Percentiles rank a stretch among this genome's conserved stretches.
Evolutionary conservation across 2,797 vertebrate species (phyloP).

Genomic region (Steatocranus sp.): DNA sequence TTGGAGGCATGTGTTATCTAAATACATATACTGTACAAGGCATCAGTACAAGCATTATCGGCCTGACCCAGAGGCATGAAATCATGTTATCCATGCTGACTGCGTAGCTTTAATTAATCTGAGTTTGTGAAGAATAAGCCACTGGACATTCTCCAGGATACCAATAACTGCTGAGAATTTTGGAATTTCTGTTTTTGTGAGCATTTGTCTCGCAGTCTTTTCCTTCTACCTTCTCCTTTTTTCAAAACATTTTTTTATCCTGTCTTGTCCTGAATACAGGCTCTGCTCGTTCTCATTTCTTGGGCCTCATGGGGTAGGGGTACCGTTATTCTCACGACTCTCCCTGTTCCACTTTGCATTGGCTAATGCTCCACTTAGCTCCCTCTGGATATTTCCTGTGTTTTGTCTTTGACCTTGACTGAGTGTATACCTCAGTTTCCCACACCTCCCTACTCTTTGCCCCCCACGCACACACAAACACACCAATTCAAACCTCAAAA

Average conservation of each 20-base stretch:
- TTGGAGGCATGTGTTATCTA: neutral
- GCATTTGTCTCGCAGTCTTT: neutral
- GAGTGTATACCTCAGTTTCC: neutral
- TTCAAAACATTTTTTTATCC: neutral
- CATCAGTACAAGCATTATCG: neutral
- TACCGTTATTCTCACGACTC: conserved; percentile 14
- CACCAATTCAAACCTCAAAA: neutral
- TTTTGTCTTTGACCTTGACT: conserved; percentile 35
- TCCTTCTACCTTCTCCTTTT: neutral
- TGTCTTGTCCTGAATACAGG: conserved; percentile 45
- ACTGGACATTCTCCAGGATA: neutral
- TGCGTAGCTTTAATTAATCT: neutral
- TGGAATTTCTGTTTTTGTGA: fast-evolving
- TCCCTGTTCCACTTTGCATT: conserved; percentile 51
- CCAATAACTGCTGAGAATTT: neutral
- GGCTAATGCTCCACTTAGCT: conserved; percentile 41
- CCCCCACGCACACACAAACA: neutral
- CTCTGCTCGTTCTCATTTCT: conserved; percentile 34
- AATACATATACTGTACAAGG: neutral
- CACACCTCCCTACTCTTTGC: neutral
- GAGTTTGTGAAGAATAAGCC: neutral
- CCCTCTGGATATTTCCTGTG: neutral
- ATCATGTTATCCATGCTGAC: neutral
- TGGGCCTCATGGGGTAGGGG: neutral
- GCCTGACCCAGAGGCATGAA: neutral